Conservation (phyloP, 2,797 vertebrate species). For the Erethizon dorsatum region DNA sequence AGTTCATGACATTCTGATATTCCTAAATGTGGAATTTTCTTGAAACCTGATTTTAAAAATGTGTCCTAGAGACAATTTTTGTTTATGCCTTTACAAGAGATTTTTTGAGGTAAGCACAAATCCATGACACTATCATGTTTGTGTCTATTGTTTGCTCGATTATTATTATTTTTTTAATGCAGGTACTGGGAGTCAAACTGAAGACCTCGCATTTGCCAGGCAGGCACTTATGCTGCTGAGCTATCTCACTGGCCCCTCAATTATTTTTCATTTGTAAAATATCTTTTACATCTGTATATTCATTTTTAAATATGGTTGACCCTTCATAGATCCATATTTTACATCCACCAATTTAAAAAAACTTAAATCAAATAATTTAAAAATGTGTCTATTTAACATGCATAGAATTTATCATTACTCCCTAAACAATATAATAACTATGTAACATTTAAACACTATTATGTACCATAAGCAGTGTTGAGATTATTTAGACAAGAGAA, state of each 20-base stretch:
- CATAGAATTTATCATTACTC: not conserved
- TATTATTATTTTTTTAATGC: too few species aligned
- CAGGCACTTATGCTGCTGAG: too few species aligned
- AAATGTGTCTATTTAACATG: not conserved
- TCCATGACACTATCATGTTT: not conserved
- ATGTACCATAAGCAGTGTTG: not conserved
- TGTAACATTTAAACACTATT: not conserved
- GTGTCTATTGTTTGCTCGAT: not conserved
- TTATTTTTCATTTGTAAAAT: not conserved
- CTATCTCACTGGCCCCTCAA: too few species aligned
- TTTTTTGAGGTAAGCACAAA: not conserved
- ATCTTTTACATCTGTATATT: not conserved
- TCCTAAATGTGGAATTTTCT: not conserved
- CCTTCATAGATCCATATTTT: not conserved
- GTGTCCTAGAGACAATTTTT: not conserved
- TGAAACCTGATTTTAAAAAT: not conserved
- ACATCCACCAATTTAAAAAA: not conserved
- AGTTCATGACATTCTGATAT: not conserved
- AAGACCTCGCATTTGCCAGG: too few species aligned
- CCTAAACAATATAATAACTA: not conserved
- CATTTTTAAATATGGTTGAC: not conserved
- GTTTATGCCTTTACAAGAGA: not conserved
- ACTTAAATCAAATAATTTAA: not conserved
- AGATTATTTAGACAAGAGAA: not conserved
- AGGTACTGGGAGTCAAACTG: too few species aligned